Percentiles rank a stretch among this genome's conserved stretches.
Conservation (phyloP, 1,140 invertebrate species). For the Tetramorium parvispinum region DNA sequence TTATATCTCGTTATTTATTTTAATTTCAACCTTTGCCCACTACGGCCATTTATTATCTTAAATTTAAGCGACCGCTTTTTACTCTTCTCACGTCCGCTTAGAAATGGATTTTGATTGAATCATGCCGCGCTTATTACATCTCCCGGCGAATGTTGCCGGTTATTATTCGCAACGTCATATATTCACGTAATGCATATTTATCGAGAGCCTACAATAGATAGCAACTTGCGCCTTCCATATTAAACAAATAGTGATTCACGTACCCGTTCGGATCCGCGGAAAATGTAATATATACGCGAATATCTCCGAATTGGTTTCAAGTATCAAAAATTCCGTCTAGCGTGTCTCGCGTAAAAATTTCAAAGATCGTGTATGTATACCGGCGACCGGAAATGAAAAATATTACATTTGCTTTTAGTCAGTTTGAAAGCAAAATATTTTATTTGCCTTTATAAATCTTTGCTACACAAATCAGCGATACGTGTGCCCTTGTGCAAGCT, state of each 20-base stretch:
- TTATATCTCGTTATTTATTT: background rate
- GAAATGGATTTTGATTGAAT: conserved; percentile 33
- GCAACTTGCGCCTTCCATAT: conserved; percentile 10
- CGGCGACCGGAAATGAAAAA: conserved; percentile 13
- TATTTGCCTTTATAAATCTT: background rate
- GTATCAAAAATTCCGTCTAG: conserved; percentile 38
- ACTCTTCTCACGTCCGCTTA: background rate
- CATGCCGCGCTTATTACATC: background rate
- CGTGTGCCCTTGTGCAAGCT: background rate
- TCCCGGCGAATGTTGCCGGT: background rate
- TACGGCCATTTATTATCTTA: background rate
- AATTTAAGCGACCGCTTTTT: background rate
- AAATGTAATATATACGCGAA: conserved; percentile 19
- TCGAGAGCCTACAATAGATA: conserved; percentile 10
- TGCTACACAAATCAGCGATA: conserved; percentile 5
- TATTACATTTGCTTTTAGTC: conserved; percentile 32
- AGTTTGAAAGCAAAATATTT: conserved; percentile 8
- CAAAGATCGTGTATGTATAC: background rate
- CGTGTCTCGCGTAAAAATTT: conserved; percentile 21
- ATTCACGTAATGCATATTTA: conserved; percentile 20
- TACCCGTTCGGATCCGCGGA: background rate
- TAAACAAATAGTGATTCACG: conserved; percentile 19
- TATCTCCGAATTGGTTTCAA: background rate
- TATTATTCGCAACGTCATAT: conserved; percentile 12
- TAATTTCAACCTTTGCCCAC: background rate